Conservation (phyloP, 2,113 vertebrate species). For the Hydropotes inermis region DNA sequence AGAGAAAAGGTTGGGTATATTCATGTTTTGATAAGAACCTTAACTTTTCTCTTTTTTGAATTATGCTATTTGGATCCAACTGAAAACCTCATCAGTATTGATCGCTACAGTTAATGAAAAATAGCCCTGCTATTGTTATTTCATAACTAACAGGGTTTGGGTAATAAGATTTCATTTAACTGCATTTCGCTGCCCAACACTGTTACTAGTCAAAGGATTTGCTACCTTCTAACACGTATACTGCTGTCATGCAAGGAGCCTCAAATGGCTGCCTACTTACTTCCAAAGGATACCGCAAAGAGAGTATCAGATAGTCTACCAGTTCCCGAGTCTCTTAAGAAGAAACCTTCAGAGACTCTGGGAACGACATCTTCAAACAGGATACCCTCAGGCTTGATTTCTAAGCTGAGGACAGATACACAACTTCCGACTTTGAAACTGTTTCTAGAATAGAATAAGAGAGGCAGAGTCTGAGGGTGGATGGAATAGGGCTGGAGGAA, state of each 20-base stretch:
- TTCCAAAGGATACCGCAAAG: background rate
- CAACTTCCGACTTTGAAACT: conserved; percentile 52
- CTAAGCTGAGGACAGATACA: conserved; percentile 41
- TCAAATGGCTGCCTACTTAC: background rate
- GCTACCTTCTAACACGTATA: background rate
- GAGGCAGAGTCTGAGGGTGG: background rate
- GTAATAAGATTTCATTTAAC: background rate
- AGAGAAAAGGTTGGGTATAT: background rate
- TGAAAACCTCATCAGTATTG: conserved; percentile 20
- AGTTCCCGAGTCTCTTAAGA: conserved; percentile 42
- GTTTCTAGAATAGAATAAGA: background rate
- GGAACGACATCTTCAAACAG: conserved; percentile 47
- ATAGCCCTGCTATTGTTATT: background rate
- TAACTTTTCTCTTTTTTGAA: conserved; percentile 38
- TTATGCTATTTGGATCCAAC: conserved; percentile 14
- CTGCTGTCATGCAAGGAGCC: background rate
- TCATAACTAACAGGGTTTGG: background rate
- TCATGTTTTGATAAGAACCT: conserved; percentile 41
- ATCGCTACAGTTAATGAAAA: background rate
- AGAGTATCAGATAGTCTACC: conserved; percentile 13
- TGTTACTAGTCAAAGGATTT: background rate
- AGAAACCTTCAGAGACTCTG: conserved; percentile 44
- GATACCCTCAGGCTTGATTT: conserved; percentile 66
- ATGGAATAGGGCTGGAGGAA: background rate
- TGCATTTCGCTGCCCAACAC: background rate